Evolutionary conservation across 2,113 vertebrate genomes (phyloP), one percentile per base, ranked within the genome.

Genomic region (Paracanthobrama guichenoti): DNA sequence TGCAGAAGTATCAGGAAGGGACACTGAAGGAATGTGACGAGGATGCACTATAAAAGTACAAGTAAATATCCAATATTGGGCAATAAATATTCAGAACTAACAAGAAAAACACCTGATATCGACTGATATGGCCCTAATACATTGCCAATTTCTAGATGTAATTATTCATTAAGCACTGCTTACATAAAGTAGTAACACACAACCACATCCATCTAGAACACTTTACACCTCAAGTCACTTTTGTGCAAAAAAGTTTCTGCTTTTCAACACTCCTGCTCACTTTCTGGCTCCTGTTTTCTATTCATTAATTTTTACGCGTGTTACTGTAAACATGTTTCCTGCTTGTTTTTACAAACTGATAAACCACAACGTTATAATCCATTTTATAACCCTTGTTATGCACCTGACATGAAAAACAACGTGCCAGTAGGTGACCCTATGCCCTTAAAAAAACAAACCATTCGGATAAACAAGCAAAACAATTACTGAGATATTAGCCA

Each of bases 371-470:
- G 22, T 57, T 20, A 31, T 6, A 55, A 76, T 50, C 48, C 74
- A 55, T 14, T 8, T 22, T 7, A 55, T 55, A 76, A 76, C 20
- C 22, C 39, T 26, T 62, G 76, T 46, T 62, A 24, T 24, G 18
- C 31, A 44, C n/a, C 31, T 62, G n/a, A 79, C 55, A 62, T 44
- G 7, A 44, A 62, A 60, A 26, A 42, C 31, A 71, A 72, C 9
- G 46, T 84, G 26, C 81, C 81, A 86, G 81, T 53, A 87, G 88
- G 60, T 87, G 86, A 78, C 76, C 48, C 83, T 39, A 28, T 10
- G 6, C 8, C 59, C 50, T n/a, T 66, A 72, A n/a, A 31, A 46
- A 39, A 82, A 73, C n/a, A 5, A 42, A 22, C 14, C 55, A 28
- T 44, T 59, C 55, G 64, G n/a, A 60, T 50, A 81, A 69, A 66